Evolutionary conservation across 2,888 invertebrate genomes (phyloP).

Genomic region (Allygus modestus): DNA sequence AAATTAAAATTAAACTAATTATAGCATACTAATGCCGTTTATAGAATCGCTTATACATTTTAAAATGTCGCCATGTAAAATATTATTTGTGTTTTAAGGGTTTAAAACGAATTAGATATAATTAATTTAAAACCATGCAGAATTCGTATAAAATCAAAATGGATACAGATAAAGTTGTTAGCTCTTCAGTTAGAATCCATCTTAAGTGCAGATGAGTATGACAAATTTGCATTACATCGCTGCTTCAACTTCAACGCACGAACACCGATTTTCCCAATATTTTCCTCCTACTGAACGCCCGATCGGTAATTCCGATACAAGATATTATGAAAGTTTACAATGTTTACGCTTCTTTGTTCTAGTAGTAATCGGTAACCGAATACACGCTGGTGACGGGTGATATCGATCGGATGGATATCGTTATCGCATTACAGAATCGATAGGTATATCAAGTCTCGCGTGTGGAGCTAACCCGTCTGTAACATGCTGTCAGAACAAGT

Average conservation of each 20-base stretch:
- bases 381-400: neutral
- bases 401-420: constrained; percentile 23
- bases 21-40: no score
- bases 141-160: no score
- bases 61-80: no score
- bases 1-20: no score
- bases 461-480: neutral
- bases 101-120: no score
- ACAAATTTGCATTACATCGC: constrained; percentile 8
- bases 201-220: no score
- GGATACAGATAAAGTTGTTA: no score
- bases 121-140: no score
- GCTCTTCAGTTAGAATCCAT: no score
- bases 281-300: neutral
- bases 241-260: neutral
- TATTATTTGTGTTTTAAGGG: no score
- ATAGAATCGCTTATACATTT: no score
- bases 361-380: constrained; percentile 35
- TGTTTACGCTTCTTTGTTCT: neutral
- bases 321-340: neutral
- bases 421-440: constrained; percentile 6
- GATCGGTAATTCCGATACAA: neutral
- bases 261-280: neutral
- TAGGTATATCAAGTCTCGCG: neutral
- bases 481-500: no score